Evolutionary conservation across 2,888 invertebrate genomes (phyloP), one percentile per base, ranked within the genome.

Genomic region (Macrophya alboannulata): DNA sequence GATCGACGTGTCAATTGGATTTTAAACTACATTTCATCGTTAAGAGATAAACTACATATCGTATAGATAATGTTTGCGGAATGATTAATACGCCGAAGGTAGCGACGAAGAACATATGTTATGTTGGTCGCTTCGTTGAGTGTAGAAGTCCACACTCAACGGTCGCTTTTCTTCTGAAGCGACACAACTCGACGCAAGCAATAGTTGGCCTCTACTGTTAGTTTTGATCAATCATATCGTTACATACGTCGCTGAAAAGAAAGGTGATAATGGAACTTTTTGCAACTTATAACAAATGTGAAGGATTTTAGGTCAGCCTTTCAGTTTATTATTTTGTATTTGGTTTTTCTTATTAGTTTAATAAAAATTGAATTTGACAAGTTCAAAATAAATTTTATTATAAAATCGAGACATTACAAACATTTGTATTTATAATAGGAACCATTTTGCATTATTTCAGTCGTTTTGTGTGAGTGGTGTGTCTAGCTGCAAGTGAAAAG

Each of bases 1-100:
- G 43, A 81, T 62, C 25, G 81, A 81, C 81, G 81, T 81, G 81
- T 81, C 81, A 81, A 81, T 81, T 81, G 21, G 81, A 81, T 81
- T 81, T 81, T 12, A 43, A 81, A 81, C 59, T 43, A 77, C 55
- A 77, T 77, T 74, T 74, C 45, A 74, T 45, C 43, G 45, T 45
- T 45, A 45, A 45, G 21, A 74, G 45, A 74, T 74, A 74, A 74
- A 45, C 72, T 74, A n/a, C 62, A 62, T 25, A 25, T 62, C 62
- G 62, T 25, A 12, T 21, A 4, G 72, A n/a, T 10, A 43, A 74
- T 74, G 72, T 74, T 74, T 74, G 43, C 45, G 21, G 43, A 8
- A 74, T 40, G 72, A 45, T 43, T 43, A n/a, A 43, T 74, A 74
- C 9, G 9, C n/a, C 9, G 1, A 17, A 17, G 12, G 0, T 17